Evolutionary conservation across 1,140 invertebrate genomes (phyloP), one percentile per base, ranked within the genome.

Genomic region (Zaprionus nigranus): DNA sequence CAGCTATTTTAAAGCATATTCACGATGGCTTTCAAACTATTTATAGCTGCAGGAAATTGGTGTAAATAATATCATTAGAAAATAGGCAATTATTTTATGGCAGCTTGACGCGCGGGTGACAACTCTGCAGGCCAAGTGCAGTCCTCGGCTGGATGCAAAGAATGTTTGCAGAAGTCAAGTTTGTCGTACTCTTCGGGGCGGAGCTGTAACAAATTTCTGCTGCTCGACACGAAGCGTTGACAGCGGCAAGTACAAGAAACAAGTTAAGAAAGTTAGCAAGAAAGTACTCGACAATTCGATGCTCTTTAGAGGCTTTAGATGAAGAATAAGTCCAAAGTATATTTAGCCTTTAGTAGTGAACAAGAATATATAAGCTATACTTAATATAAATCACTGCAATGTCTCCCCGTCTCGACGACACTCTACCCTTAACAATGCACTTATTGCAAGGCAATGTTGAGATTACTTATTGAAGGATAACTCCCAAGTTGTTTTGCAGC

Each of bases 141-240:
- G 20, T 9, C 30, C 30, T 11, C 9, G 30, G 30, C 30, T 30
- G 9, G 30, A 30, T 30, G 30, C 30, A 2, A 34, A 34, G 30
- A 9, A 34, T 34, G 30, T 20, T 17, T 15, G 43, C 34, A 60
- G 40, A 24, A 61, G 46, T 57, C 15, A 40, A 40, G 49, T 49
- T 34, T 36, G 38, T 20, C 38, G 15, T n/a, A 34, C 2, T 15
- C 15, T 5, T 40, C 38, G 13, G 34, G 46, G n/a, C 3, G 46
- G 17, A 9, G 53, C 46, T 24, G 46, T 12, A 28, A 17, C 26
- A 28, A 11, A 28, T 46, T 43, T 26, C 59, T 61, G 59, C n/a
- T 60, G 58, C 36, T n/a, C 22, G 60, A 53, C 43, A 24, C 28
- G 36, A 36, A 65, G 30, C 69, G 40, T 36, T 63, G 61, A 65